phyloP scores from a whole-genome alignment of 2,113 vertebrate genomes.

The Leptobrachium ailaonicum region DNA sequence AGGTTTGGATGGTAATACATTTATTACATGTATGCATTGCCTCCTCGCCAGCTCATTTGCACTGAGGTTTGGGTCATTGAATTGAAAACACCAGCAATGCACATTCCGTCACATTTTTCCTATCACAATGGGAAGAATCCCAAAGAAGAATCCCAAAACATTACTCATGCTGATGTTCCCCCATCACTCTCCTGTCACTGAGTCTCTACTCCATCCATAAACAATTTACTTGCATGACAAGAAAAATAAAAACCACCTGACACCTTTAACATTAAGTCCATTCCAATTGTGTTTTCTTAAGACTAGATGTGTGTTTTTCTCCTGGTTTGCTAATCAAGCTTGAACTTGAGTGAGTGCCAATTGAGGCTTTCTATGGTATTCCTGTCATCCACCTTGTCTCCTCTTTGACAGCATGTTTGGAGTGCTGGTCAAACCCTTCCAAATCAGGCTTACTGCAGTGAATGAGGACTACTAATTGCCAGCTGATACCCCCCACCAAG shows the following conservation, averaged over 20 bases:
- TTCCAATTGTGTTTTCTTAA: slow-evolving; percentile 65
- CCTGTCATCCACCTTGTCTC: slow-evolving; percentile 51
- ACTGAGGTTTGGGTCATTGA: not conserved
- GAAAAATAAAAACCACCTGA: slow-evolving; percentile 50
- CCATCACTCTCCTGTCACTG: slow-evolving; percentile 59
- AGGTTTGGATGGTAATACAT: too few relatives aligned
- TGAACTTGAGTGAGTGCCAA: slow-evolving; percentile 52
- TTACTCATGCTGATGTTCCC: slow-evolving; percentile 53
- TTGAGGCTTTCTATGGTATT: slow-evolving; percentile 31
- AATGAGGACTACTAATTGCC: slow-evolving; percentile 56
- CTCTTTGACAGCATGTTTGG: slow-evolving; percentile 55
- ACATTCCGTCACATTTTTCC: slow-evolving; percentile 54
- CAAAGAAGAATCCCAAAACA: slow-evolving; percentile 45
- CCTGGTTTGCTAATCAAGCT: slow-evolving; percentile 55
- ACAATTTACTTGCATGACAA: slow-evolving; percentile 56
- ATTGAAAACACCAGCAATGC: slow-evolving; percentile 60
- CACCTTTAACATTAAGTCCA: slow-evolving; percentile 54
- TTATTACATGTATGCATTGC: too few relatives aligned
- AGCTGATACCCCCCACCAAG: slow-evolving; percentile 56
- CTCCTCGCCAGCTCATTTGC: too few relatives aligned
- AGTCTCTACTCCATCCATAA: slow-evolving; percentile 56
- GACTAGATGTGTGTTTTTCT: slow-evolving; percentile 50
- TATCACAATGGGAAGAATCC: slow-evolving; percentile 16
- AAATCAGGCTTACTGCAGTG: slow-evolving; percentile 53
- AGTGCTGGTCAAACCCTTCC: slow-evolving; percentile 49